Evolutionary conservation across 2,888 invertebrate genomes (phyloP), one percentile per base, ranked within the genome.

Genomic region (Cheilosia urbana): DNA sequence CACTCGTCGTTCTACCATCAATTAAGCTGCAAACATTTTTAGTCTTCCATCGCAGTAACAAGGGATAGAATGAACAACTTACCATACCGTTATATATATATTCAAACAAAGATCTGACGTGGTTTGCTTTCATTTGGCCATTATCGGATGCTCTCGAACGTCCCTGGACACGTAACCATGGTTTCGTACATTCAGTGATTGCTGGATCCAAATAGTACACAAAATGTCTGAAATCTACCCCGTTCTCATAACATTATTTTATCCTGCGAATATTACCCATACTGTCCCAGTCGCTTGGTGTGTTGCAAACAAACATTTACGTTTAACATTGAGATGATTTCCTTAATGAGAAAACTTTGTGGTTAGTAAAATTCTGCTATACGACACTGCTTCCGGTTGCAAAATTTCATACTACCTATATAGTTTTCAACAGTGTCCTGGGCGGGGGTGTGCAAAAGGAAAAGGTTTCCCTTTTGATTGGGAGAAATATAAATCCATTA

Each of bases 321-420:
- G 72, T 78, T 77, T 68, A 83, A 72, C 78, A 78, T 83, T 58
- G 68, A 84, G 51, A 84, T 79, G 73, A 84, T 84, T 78, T 84
- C 66, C 83, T 79, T 84, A 78, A 84, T 79, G 73, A 84, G 83
- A 84, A 84, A 84, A 84, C 73, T 79, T 84, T 84, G 73, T 68
- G 60, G 75, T 40, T 75, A 63, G 66, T 66, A 4, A 37, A 13
- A 40, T 37, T 45, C 71, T 49, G 45, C 37, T 24, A 6, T 27
- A 13, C 47, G 21, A 42, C 34, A 27, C 30, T 42, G 57, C 49
- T 58, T 40, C 62, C 1, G 37, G 34, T 66, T 66, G 57, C 15
- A 53, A 66, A 60, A 66, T 55, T 57, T 49, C 13, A 37, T 37
- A 37, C 9, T 2, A 27, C 6, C 9, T 30, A 9, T 30, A 73